Evolutionary conservation across 1,140 invertebrate genomes (phyloP), one percentile per base, ranked within the genome.

Genomic region (Megalopta genalis): DNA sequence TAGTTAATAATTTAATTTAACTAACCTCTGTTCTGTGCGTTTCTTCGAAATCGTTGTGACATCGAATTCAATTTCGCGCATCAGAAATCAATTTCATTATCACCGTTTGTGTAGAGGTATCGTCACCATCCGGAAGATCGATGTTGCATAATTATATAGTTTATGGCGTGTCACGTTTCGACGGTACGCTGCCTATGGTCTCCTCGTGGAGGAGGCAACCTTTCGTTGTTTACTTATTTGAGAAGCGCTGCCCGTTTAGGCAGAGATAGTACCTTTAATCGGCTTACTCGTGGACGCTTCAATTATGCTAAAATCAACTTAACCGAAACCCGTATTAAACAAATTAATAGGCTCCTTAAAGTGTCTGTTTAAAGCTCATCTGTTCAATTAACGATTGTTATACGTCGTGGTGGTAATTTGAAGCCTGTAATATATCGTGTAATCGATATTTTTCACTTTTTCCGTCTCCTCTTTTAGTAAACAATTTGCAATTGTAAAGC

Each of bases 231-330:
- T 69, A 70, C 37, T 59, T n/a, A 14, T 25, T 65, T 57, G 49
- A 54, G 23, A 62, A 49, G 66, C 49, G 57, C 14, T 8, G 25
- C 27, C 14, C n/a, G 25, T n/a, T 32, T 32, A 32, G 32, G 32
- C 4, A 4, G 32, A 37, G 49, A 69, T 37, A n/a, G n/a, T n/a
- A 63, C 39, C 12, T 63, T 42, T 59, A 74, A 71, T 66, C 54
- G 70, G 49, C 42, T 65, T 64, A 79, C 49, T 32, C 66, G 57
- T 75, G 57, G 71, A 67, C 46, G 7, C 52, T 71, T 54, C 80
- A 78, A 82, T 84, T 78, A 75, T 63, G n/a, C 12, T 23, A 18
- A 71, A 77, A 37, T 63, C 27, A 60, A 69, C 39, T 63, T 25
- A 60, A 69, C 39, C 32, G 52, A 32, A 73, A 14, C 63, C 52